Evolutionary conservation across 30 jellyfish, hydroid and myxozoan genomes (phyloP).

Genomic region (Aurelia aurita complex sp. Pacific): DNA sequence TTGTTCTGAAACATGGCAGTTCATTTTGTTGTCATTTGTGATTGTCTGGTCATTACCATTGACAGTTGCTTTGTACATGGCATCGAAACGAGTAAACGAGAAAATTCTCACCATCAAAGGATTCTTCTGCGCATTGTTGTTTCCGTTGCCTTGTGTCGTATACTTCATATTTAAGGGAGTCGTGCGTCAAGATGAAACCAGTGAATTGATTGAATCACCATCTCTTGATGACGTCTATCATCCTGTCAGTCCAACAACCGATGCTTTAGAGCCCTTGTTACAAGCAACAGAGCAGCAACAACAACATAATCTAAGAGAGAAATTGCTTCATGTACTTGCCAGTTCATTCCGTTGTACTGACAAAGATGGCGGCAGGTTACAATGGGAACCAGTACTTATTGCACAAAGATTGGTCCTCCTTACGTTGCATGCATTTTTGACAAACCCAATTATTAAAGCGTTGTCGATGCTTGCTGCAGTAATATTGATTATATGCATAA

Average conservation of each 20-base stretch:
- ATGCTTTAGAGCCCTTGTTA: too few species aligned
- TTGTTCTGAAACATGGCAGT: conserved; percentile 27
- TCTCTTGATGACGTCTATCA: too few species aligned
- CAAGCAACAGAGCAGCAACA: too few species aligned
- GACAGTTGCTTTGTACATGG: not conserved
- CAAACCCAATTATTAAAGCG: not conserved
- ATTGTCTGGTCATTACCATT: conserved; percentile 4
- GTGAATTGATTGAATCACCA: too few species aligned
- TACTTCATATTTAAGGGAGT: not conserved
- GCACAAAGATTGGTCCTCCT: not conserved
- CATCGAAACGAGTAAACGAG: not conserved
- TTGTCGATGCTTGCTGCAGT: not conserved
- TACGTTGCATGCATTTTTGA: not conserved
- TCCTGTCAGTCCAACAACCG: too few species aligned
- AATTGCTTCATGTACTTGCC: too few species aligned
- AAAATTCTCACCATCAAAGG: not conserved
- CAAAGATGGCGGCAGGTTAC: not conserved
- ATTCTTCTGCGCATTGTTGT: not conserved
- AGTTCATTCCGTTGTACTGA: too few species aligned
- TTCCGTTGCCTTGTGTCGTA: conserved; percentile 13
- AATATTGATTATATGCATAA: not conserved
- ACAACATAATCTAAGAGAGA: too few species aligned
- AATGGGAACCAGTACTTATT: not conserved
- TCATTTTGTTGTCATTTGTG: not conserved
- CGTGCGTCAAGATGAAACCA: too few species aligned